phyloP scores from a whole-genome alignment of 1,140 invertebrate genomes.

The Neelides sp. region DNA sequence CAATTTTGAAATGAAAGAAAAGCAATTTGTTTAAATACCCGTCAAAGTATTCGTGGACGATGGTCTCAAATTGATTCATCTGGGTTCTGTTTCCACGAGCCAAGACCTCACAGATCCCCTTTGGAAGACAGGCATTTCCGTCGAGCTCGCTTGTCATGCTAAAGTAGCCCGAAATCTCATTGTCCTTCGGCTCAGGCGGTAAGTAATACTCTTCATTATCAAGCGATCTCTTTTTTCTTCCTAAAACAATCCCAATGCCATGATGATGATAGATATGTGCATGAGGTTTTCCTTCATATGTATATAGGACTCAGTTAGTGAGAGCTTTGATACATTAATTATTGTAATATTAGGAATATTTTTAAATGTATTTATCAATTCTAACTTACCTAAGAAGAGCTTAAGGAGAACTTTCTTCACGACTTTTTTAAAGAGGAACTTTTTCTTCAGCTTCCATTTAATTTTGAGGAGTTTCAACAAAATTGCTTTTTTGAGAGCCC shows the following conservation, averaged over 20 bases:
- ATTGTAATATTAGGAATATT: too few relatives aligned
- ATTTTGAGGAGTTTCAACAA: slow-evolving; percentile 17
- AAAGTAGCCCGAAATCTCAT: slow-evolving; percentile 22
- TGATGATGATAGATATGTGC: neutral
- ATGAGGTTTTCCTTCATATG: neutral
- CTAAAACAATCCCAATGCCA: neutral
- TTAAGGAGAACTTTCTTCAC: slow-evolving; percentile 19
- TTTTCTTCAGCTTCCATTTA: slow-evolving; percentile 23
- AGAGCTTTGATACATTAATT: too few relatives aligned
- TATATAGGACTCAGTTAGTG: too few relatives aligned
- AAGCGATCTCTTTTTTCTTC: neutral
- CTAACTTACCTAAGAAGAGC: slow-evolving; percentile 5
- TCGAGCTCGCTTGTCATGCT: slow-evolving; percentile 21
- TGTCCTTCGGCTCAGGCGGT: slow-evolving; percentile 20
- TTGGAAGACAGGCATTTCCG: slow-evolving; percentile 18
- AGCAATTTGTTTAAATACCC: too few relatives aligned
- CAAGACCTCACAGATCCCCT: slow-evolving; percentile 26
- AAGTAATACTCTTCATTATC: neutral
- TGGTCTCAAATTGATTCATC: slow-evolving; percentile 18
- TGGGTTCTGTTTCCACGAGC: slow-evolving; percentile 15
- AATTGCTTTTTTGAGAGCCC: slow-evolving; percentile 20
- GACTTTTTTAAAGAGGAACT: slow-evolving; percentile 17
- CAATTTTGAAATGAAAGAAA: neutral
- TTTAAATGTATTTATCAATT: too few relatives aligned
- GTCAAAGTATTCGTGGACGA: slow-evolving; percentile 12